Evolutionary conservation across 2,113 vertebrate genomes (phyloP), one percentile per base, ranked within the genome.

Genomic region (Corythaixoides concolor): DNA sequence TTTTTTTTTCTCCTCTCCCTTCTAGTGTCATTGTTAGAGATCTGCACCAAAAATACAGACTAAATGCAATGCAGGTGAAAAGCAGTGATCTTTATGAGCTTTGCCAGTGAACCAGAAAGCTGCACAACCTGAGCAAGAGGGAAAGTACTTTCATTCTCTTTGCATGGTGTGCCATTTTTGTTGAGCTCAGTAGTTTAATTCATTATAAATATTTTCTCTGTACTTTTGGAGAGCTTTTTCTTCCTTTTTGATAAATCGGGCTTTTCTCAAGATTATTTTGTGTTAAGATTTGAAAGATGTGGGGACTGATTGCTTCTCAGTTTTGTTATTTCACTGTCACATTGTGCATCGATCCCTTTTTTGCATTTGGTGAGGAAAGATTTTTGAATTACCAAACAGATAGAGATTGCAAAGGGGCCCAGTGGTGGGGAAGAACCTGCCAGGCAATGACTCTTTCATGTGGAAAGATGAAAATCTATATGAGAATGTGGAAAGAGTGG

Each of bases 41-140:
- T 95, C 85, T 66, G 45, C 53, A 81, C 69, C 69, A 92, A 69
- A 91, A 94, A 79, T 56, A 74, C 8, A 55, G 56, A 75, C 85
- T 94, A 89, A 97, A 94, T 92, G 77, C 56, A 91, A 24, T 77
- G 50, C 78, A 96, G 90, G 72, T 95, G 93, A 94, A 95, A 83
- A 97, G 89, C 70, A 93, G 80, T 91, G 93, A 94, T 88, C 94
- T 95, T 97, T 87, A 32, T 69, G 91, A 94, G 97, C 93, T 98
- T 92, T 85, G 90, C 75, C 95, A 95, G 68, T 93, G 96, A 97
- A 97, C 92, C 26, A 3, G 96, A 95, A 96, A 95, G 86, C 93
- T 87, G 90, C 77, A 35, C 89, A 81, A 91, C 70, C 92, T 75
- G 85, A 91, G 81, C 55, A 68, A 87, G 93, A 73, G 89, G 88